Evolutionary conservation across 2,888 invertebrate genomes (phyloP), one percentile per base, ranked within the genome.

Genomic region (Yponomeuta evonymella): DNA sequence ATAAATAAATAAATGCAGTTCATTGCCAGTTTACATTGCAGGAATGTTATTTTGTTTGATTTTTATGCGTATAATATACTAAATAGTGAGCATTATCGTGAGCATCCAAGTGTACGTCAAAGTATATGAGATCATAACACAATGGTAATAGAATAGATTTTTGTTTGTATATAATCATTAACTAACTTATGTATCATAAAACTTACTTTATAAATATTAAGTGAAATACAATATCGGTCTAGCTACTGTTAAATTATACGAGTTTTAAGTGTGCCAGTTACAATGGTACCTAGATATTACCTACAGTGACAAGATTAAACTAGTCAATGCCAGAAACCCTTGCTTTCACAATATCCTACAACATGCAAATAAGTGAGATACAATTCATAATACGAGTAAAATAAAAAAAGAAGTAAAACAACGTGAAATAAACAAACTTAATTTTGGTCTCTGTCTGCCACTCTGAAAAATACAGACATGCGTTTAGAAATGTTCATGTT

Each of bases 1-100:
- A 65, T 3, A 65, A 84, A 87, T 88, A 89, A 89, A 89, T 89
- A 88, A 88, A 85, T 85, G 83, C 78, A 69, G 8, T 69, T 58
- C 33, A 90, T 89, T 89, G 89, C 89, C 84, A 81, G 36, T 36
- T 43, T 43, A 43, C 81, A n/a, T 73, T 76, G 78, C 81, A 82
- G 86, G 87, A 88, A 89, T 87, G 85, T 84, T 58, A 58, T 58
- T 12, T 58, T 15, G 12, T 58, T 3, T 12, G 51, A 15, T 12
- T 58, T 58, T 51, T 15, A 58, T 58, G 43, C 8, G 43, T 43
- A 58, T 12, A 58, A 15, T 58, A 58, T 58, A 58, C 51, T 58
- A 67, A 48, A 43, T 43, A 15, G 48, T 79, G 79, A 80, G 79
- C 80, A 77, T 77, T 72, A 71, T 71, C 72, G 72, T 77, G 75